Conservation (phyloP, 2,797 vertebrate genomes). For the Macropus fuliginosus region DNA sequence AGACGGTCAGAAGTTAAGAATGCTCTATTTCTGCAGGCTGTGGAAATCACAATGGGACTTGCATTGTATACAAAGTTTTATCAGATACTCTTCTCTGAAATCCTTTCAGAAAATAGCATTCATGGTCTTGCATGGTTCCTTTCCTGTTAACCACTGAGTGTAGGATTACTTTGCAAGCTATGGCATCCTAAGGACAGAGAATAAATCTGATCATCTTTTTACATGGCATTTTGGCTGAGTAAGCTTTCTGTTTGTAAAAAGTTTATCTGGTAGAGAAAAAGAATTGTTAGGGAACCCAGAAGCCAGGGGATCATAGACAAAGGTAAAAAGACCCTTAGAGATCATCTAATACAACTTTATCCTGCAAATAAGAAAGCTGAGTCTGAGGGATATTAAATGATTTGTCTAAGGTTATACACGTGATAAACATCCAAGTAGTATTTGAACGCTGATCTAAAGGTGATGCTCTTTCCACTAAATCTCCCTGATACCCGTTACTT, state of each 20-base stretch:
- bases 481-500: conserved; percentile 49
- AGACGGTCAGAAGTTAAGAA: conserved; percentile 24
- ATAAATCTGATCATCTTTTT: conserved; percentile 56
- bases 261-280: background rate
- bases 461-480: background rate
- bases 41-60: background rate
- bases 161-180: conserved; percentile 48
- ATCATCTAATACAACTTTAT: background rate
- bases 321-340: background rate
- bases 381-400: background rate
- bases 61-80: background rate
- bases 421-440: background rate
- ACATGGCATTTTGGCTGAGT: conserved; percentile 46
- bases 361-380: background rate
- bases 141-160: background rate
- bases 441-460: background rate
- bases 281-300: background rate
- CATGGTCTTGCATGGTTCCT: background rate
- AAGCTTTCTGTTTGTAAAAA: background rate
- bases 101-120: conserved; percentile 8
- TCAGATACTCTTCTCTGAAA: background rate
- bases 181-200: conserved; percentile 29
- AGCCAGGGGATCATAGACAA: background rate
- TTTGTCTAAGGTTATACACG: background rate
- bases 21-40: conserved; percentile 17